Evolutionary conservation across 2,113 vertebrate species (phyloP), one percentile per base, ranked within the genome.

Genomic region (Ailuropoda melanoleuca): DNA sequence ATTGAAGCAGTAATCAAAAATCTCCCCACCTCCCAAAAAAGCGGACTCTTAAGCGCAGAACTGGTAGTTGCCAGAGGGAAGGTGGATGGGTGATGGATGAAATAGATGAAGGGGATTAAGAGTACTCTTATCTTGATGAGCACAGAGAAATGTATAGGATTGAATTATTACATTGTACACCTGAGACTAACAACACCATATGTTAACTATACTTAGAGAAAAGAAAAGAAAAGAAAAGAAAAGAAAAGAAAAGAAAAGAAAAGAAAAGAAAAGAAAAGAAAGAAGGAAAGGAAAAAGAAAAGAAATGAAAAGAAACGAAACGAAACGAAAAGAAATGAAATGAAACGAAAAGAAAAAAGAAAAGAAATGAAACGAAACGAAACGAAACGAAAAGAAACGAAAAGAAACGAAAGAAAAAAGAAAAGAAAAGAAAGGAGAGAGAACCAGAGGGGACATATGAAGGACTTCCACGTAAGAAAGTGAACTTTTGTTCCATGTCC

Each of bases 321-420:
- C n/a, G n/a, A n/a, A n/a, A n/a, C n/a, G 23, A 24, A 24, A 23
- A 24, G 56, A 23, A 58, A 21, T 21, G 21, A 58, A 58, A 21
- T 8, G 23, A 58, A 58, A 23, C 1, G 14, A 14, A 64, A 29
- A 26, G 60, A 13, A 29, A 4, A 13, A 68, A 10, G 11, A 2
- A 5, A 64, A 5, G 29, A 2, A 29, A 0, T 5, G 26, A 8
- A 10, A 58, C 8, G 0, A 24, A 9, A 3, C 23, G 56, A 1
- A 58, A 21, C 15, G 60, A 4, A 29, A 4, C 0, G 21, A 8
- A 24, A 2, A 1, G 17, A 2, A 3, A 15, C 17, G 18, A 1
- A 8, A 60, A 24, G 3, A 8, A 24, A 9, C 31, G 12, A 8
- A 8, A 8, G 10, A 10, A 24, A n/a, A 14, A 68, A 10, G 60